phyloP scores from a whole-genome alignment of 2,113 vertebrate species.

The Mobula hypostoma region DNA sequence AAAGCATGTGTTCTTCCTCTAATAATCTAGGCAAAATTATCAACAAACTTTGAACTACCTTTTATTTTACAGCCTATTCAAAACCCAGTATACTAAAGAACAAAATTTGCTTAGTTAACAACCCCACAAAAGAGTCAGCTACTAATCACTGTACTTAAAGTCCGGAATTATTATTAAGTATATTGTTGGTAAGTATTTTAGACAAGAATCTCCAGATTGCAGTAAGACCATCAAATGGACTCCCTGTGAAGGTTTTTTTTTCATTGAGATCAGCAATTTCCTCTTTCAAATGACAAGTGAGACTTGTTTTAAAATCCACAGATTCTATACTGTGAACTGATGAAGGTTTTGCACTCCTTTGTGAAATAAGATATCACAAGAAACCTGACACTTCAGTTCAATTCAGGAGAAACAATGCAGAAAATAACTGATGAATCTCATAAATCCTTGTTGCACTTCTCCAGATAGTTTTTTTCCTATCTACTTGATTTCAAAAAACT shows the following conservation, averaged over 20 bases:
- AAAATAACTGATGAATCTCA: not conserved
- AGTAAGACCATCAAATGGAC: not conserved
- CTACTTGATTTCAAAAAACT: not conserved
- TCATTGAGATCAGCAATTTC: not conserved
- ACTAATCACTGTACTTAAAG: not conserved
- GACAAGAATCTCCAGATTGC: not conserved
- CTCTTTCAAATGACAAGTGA: not conserved
- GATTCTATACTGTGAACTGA: not conserved
- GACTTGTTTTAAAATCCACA: not conserved
- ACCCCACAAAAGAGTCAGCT: not conserved
- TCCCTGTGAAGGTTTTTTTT: too few species aligned
- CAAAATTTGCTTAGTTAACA: not conserved
- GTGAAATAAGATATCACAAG: not conserved
- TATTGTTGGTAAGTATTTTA: not conserved
- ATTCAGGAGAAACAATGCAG: not conserved
- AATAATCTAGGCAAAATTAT: not conserved
- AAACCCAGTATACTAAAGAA: not conserved
- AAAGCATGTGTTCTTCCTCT: not conserved
- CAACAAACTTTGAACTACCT: not conserved
- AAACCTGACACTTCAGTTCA: not conserved
- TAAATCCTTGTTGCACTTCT: not conserved
- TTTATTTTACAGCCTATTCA: not conserved
- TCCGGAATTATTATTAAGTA: not conserved
- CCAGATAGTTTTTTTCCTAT: not conserved
- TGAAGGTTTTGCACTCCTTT: too few species aligned